Conservation (phyloP, 1,140 invertebrate species). For the Platyscapa corneri region DNA sequence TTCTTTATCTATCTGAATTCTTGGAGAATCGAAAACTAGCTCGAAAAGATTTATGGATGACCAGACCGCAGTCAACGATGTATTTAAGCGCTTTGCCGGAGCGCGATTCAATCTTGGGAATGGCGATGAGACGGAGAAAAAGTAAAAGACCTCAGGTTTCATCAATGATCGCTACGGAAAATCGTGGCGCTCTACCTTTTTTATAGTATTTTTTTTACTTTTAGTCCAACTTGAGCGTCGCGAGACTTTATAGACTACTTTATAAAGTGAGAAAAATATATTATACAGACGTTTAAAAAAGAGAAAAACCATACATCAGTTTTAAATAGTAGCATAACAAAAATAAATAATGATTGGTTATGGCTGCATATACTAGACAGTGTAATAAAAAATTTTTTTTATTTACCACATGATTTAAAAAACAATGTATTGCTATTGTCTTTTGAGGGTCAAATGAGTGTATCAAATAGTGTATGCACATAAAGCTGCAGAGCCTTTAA, state of each 20-base stretch:
- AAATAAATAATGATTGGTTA: not conserved
- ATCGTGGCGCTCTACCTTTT: not conserved
- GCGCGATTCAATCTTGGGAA: not conserved
- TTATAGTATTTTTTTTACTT: not conserved
- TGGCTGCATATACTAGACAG: not conserved
- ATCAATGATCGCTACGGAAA: constrained; percentile 2
- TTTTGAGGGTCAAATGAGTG: too few species aligned
- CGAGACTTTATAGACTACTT: not conserved
- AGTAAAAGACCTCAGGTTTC: not conserved
- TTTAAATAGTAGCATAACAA: not conserved
- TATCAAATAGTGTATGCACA: too few species aligned
- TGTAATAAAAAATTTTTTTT: not conserved
- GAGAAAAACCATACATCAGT: not conserved
- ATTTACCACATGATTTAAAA: not conserved
- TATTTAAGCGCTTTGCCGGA: not conserved
- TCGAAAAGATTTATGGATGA: not conserved
- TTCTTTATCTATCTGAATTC: not conserved
- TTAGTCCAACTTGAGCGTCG: not conserved
- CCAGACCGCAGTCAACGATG: constrained; percentile 1
- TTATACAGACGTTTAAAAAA: not conserved
- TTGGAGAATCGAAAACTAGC: not conserved
- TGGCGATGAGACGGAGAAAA: not conserved
- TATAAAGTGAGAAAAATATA: not conserved
- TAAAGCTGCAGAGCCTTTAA: too few species aligned
- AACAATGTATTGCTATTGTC: too few species aligned